These are phyloP conservation scores for Anguilla rostrata DNA, from an alignment of 2,113 vertebrate genomes.

Conservation along the genomic window DNA sequence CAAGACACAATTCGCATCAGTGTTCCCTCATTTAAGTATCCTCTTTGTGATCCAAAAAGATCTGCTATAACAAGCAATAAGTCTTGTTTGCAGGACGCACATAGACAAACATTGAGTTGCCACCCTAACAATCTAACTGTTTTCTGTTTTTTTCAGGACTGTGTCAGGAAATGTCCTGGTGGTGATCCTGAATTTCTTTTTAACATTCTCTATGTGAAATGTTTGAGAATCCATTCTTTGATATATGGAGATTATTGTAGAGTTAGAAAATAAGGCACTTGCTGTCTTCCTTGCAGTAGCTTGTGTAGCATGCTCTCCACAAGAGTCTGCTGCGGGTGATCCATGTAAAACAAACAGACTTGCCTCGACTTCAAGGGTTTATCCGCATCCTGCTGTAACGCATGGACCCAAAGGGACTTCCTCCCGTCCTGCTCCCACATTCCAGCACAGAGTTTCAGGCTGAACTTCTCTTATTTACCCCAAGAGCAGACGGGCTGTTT, in stretches of 20 bases:
- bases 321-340: neutral
- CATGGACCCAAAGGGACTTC: neutral
- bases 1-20: neutral
- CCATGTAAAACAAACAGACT: conserved; percentile 8
- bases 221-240: neutral
- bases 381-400: neutral
- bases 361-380: neutral
- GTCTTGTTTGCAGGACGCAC: neutral
- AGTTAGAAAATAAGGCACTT: neutral
- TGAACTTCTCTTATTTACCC: conserved; percentile 20
- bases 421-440: neutral
- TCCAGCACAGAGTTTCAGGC: neutral
- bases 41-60: neutral
- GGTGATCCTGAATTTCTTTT: conserved; percentile 1
- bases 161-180: neutral
- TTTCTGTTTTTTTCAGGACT: neutral
- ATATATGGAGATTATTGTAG: neutral
- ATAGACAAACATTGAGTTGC: neutral
- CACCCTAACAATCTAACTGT: neutral
- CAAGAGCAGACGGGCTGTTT: conserved; percentile 7
- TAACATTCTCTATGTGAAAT: neutral
- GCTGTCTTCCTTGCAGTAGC: neutral
- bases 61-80: neutral
- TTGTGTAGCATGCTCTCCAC: neutral
- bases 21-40: neutral